Base-by-base conservation (phyloP, 2,797 vertebrate genomes). In the Leuciscus waleckii region DNA sequence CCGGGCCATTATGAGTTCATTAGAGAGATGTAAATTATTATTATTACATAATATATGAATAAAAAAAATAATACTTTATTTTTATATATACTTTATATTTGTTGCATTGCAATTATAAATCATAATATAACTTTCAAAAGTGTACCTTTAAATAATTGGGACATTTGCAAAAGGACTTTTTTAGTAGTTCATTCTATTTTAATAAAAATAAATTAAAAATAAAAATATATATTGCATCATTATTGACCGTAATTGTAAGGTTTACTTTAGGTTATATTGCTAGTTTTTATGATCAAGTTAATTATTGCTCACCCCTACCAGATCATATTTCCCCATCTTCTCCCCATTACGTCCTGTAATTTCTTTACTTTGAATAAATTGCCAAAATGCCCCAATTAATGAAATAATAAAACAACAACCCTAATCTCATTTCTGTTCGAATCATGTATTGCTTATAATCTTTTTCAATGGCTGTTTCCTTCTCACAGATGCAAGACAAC, bases 401-500 rank as follows among this genome's bases (percentile, higher is more conserved):
- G 23, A 11, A 54, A 14, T 13, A 54, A 14, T 3, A 23, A 32
- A 11, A 75, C 10, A 78, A 9, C 21, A 32, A 32, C 9, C n/a
- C 26, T 63, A 65, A 14, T 43, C 9, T 32, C 32, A 10, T 65
- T 56, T 46, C 37, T 79, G 17, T 46, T 65, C n/a, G 7, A 7
- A 65, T 78, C 5, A 58, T 65, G 7, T 46, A 16, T 70, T 16
- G 67, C 19, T 1, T 5, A 5, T 43, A 43, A 49, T 71, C 8
- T 56, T 41, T 14, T 68, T 32, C 4, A 13, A 19, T 49, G 21
- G 6, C 49, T 58, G 26, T 75, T 56, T 70, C 73, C 21, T 58
- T 58, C 61, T 29, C 5, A 75, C 78, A 99, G 98, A 96, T 96
- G 86, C 97, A 98, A 92, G 98, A 99, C 93, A 99, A 99, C 87